Base-by-base conservation (phyloP, 1,140 invertebrate genomes). In the Anoplophora glabripennis region DNA sequence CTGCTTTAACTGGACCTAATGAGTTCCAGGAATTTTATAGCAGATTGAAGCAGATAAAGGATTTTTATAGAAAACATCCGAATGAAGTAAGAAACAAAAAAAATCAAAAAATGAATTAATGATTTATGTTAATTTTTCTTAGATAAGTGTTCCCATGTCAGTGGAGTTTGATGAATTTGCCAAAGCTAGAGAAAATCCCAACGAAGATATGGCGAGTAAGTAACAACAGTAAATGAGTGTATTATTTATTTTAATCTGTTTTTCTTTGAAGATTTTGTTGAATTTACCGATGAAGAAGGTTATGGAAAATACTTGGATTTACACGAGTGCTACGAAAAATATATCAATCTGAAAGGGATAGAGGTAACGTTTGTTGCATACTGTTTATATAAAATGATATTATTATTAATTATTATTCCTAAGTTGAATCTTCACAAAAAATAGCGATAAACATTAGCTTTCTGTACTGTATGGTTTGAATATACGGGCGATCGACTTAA, bases 281-380 rank as follows among this genome's bases (percentile, higher is more conserved):
- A 98, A 65, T 99, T 99, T 72, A 95, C 93, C n/a, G 98, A 99
- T 78, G 98, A 99, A 79, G 98, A 99, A 81, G 96, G 97, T 10
- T 99, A 98, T 81, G 98, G 98, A 11, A 96, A 96, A 76, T 99
- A 96, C 79, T 81, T 99, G 21, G 98, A 99, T 82, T 82, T 99
- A n/a, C 95, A 99, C 76, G 90, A 96, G 76, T 94, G 94, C 72
- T 98, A 94, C 78, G 92, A 94, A 69, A 93, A 92, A 70, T 99
- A 91, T 72, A 87, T 99, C 4, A 99, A 99, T 76, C 80, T 99
- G 10, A 98, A 99, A 78, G 96, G 94, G 28, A 89, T 98, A 61
- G 93, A 96, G 79, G 88, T 89, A 79, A 78, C n/a, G n/a, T n/a
- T n/a, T n/a, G n/a, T n/a, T n/a, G n/a, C n/a, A n/a, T n/a, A n/a